These are phyloP conservation scores for Macrochelys suwanniensis DNA, from an alignment of 2,797 vertebrate genomes.

Conservation along the genomic window DNA sequence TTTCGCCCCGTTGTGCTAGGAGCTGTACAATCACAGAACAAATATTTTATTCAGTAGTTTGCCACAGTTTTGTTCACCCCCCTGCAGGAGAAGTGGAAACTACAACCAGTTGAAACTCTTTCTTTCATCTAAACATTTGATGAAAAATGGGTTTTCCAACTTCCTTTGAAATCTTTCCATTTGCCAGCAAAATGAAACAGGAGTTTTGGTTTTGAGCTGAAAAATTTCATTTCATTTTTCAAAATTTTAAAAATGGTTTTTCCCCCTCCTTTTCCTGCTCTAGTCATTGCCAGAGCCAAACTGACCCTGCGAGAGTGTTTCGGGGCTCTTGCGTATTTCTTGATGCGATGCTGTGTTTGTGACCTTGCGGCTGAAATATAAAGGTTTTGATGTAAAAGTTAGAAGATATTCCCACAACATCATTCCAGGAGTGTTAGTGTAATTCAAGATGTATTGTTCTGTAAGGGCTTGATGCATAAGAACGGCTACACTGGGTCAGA, in stretches of 20 bases:
- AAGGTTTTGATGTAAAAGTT: not conserved
- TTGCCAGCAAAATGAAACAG: too few species aligned
- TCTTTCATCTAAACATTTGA: not conserved
- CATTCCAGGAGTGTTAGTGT: slow-evolving; percentile 10
- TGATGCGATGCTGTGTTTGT: not conserved
- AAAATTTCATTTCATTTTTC: too few species aligned
- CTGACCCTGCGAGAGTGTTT: not conserved
- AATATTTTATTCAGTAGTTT: too few species aligned
- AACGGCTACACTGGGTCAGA: too few species aligned
- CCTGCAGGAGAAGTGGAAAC: too few species aligned
- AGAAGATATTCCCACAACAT: rapidly evolving
- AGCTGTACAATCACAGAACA: too few species aligned
- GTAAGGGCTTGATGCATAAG: not conserved
- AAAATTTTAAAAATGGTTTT: not conserved
- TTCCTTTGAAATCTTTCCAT: not conserved
- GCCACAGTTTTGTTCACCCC: too few species aligned
- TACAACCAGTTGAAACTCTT: slow-evolving; percentile 12
- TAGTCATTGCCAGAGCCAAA: not conserved
- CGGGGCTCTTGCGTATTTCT: not conserved
- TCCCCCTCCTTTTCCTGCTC: not conserved
- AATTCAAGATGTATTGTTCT: not conserved
- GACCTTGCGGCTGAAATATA: not conserved
- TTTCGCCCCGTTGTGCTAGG: too few species aligned
- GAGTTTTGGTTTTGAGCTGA: too few species aligned
- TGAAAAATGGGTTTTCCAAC: not conserved